phyloP scores from a whole-genome alignment of 2,888 invertebrate species.

The Caenorhabditis sp. region DNA sequence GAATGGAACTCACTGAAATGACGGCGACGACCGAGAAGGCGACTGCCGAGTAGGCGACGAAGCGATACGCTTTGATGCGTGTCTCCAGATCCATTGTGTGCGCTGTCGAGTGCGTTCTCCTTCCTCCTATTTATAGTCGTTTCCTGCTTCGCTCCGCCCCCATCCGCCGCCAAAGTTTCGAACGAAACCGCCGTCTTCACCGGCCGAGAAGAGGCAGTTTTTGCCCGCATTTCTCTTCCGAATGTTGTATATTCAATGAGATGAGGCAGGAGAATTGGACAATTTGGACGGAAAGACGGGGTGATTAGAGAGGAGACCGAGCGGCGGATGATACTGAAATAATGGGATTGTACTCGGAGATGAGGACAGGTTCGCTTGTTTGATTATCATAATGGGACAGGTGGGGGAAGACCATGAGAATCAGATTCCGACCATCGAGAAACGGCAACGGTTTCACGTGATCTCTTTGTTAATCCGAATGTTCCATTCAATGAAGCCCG shows the following conservation, averaged over 20 bases:
- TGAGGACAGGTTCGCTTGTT: slow-evolving; percentile 12
- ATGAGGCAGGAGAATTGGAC: slow-evolving; percentile 33
- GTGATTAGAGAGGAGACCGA: slow-evolving; percentile 2
- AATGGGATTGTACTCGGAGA: slow-evolving; percentile 8
- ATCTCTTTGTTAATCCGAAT: not conserved
- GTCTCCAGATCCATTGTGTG: slow-evolving; percentile 60
- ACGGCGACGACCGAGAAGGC: slow-evolving; percentile 57
- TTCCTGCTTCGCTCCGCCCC: slow-evolving; percentile 13
- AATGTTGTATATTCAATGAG: slow-evolving; percentile 47
- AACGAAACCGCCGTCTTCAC: slow-evolving; percentile 2
- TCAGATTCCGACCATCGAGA: not conserved
- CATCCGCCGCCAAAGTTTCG: slow-evolving; percentile 10
- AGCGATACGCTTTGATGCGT: slow-evolving; percentile 62
- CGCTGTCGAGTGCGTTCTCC: slow-evolving; percentile 1
- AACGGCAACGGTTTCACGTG: not conserved
- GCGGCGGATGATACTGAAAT: not conserved
- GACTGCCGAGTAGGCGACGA: slow-evolving; percentile 63
- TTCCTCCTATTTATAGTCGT: slow-evolving; percentile 15
- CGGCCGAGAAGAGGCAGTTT: slow-evolving; percentile 1
- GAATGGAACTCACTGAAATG: slow-evolving; percentile 37
- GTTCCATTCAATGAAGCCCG: too few relatives aligned
- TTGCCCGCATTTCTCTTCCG: slow-evolving; percentile 5
- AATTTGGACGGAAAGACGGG: slow-evolving; percentile 14
- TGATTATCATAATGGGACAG: slow-evolving; percentile 12
- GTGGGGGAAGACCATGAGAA: not conserved